These are phyloP conservation scores for Garra rufa DNA, from an alignment of 2,113 vertebrate species.

Conservation along the genomic window DNA sequence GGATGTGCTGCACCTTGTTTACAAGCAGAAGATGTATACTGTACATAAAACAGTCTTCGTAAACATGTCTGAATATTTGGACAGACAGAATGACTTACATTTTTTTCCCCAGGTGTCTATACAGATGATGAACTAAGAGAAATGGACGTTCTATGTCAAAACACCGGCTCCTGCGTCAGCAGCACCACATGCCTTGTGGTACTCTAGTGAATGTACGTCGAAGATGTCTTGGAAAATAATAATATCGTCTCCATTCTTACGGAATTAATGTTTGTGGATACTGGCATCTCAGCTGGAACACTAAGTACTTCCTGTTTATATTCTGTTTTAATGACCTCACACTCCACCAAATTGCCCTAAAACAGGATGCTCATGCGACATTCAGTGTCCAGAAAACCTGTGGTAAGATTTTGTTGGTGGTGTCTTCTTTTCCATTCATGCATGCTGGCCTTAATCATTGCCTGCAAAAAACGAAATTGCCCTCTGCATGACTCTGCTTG, in stretches of 20 bases:
- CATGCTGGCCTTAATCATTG: neutral
- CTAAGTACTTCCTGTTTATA: conserved; percentile 49
- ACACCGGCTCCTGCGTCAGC: too few relatives aligned
- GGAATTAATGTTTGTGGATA: neutral
- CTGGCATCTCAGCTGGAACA: neutral
- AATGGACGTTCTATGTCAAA: too few relatives aligned
- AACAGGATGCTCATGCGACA: conserved; percentile 40
- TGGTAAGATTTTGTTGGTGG: conserved; percentile 29
- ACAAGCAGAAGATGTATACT: too few relatives aligned
- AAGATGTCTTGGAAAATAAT: neutral
- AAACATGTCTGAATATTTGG: too few relatives aligned
- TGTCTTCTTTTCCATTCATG: conserved; percentile 42
- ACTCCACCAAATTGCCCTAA: conserved; percentile 1
- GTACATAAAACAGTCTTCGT: too few relatives aligned
- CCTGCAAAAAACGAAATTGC: conserved; percentile 7
- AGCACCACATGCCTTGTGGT: too few relatives aligned
- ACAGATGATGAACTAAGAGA: too few relatives aligned
- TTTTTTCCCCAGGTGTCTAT: too few relatives aligned
- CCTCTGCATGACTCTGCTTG: neutral
- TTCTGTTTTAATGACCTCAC: conserved; percentile 50
- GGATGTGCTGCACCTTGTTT: too few relatives aligned
- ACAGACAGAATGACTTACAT: too few relatives aligned
- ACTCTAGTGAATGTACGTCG: too few relatives aligned
- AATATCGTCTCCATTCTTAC: neutral
- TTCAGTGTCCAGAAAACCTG: conserved; percentile 41